A percentile compares a stretch with the other conserved stretches of the same genome.
Conservation (phyloP, 2,113 vertebrate species). For the Ancistrus triradiatus region DNA sequence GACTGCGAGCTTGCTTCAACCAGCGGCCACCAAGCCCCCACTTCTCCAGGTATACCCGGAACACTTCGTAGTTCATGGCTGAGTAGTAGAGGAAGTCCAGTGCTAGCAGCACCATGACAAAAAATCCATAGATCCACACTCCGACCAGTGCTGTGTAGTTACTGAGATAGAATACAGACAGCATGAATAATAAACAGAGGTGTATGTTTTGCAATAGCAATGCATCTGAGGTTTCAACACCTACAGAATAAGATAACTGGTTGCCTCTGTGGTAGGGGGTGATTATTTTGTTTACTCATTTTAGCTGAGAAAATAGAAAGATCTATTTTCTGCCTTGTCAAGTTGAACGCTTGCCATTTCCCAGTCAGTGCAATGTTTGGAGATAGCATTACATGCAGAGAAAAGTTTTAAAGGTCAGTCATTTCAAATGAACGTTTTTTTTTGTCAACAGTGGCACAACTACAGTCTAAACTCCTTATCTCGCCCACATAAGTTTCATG, state of each 20-base stretch:
- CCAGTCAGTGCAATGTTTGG: not conserved
- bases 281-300: constrained; percentile 14
- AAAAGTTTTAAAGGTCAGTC: too few species aligned
- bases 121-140: constrained; percentile 98
- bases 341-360: not conserved
- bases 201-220: not conserved
- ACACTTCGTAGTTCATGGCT: constrained; percentile 95
- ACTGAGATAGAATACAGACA: constrained; percentile 62
- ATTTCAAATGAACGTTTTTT: too few species aligned
- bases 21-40: constrained; percentile 92
- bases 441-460: too few species aligned
- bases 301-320: not conserved
- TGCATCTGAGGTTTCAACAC: not conserved
- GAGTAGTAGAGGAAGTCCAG: constrained; percentile 97
- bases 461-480: too few species aligned
- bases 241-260: not conserved
- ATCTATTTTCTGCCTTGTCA: not conserved
- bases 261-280: not conserved
- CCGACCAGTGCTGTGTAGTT: constrained; percentile 94
- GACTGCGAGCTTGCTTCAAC: constrained; percentile 83
- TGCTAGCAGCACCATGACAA: constrained; percentile 86
- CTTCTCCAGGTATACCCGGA: constrained; percentile 87
- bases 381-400: not conserved
- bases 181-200: not conserved
- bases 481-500: too few species aligned